Conservation (phyloP, 2,888 invertebrate species). For the Elegia similella region DNA sequence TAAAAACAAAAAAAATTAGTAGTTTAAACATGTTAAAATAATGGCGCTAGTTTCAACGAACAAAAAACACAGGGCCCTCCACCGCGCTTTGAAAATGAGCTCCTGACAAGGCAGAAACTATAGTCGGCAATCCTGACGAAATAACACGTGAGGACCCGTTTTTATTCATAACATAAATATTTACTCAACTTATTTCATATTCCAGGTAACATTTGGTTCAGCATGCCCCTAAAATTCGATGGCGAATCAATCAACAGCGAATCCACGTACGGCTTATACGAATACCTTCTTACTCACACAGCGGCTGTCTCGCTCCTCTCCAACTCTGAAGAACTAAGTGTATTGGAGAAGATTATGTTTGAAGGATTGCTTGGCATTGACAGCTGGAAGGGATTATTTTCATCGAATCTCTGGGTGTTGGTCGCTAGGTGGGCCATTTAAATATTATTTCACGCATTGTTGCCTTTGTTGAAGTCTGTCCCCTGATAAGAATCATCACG, state of each 20-base stretch:
- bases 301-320: slow-evolving; percentile 41
- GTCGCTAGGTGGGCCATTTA: slow-evolving; percentile 48
- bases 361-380: slow-evolving; percentile 49
- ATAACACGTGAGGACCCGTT: too few relatives aligned
- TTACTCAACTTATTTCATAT: not conserved
- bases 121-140: too few relatives aligned
- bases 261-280: slow-evolving; percentile 44
- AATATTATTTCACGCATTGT: too few relatives aligned
- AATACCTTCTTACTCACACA: slow-evolving; percentile 45
- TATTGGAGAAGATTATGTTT: slow-evolving; percentile 48
- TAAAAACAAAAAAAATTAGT: too few relatives aligned
- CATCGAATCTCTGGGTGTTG: slow-evolving; percentile 56
- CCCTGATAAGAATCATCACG: too few relatives aligned
- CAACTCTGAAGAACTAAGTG: slow-evolving; percentile 40
- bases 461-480: too few relatives aligned
- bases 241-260: slow-evolving; percentile 21
- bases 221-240: slow-evolving; percentile 41
- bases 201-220: slow-evolving; percentile 56
- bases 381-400: slow-evolving; percentile 52
- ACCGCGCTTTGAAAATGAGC: too few relatives aligned
- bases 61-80: too few relatives aligned
- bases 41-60: too few relatives aligned
- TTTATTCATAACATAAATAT: too few relatives aligned
- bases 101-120: too few relatives aligned
- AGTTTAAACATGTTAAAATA: too few relatives aligned